Conservation (phyloP, 2,113 vertebrate species). For the Rhea americana region DNA sequence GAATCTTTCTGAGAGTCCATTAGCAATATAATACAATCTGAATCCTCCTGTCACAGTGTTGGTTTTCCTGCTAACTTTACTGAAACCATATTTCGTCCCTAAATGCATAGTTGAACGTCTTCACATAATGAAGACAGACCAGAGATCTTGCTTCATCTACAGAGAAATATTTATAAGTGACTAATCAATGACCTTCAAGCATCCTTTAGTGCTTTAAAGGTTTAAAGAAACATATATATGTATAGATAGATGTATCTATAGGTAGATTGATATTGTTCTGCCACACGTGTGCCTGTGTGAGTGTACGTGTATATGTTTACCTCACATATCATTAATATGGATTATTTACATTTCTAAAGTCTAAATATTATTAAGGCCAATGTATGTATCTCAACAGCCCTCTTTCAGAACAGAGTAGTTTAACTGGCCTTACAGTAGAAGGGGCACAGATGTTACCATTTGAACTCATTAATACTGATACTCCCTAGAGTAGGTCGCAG, state of each 20-base stretch:
- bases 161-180: background rate
- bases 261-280: background rate
- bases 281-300: too few species aligned
- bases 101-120: background rate
- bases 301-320: background rate
- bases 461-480: background rate
- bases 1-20: background rate
- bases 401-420: background rate
- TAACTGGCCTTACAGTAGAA: background rate
- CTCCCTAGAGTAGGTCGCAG: background rate
- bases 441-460: background rate
- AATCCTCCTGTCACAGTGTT: background rate
- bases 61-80: background rate
- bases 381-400: background rate
- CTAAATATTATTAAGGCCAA: background rate
- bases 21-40: background rate
- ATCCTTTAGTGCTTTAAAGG: background rate
- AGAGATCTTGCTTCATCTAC: background rate
- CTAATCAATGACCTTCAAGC: background rate
- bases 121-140: background rate
- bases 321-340: rapidly evolving
- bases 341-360: background rate
- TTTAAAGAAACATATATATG: rapidly evolving
- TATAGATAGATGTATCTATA: background rate
- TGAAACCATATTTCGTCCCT: background rate